phyloP scores from a whole-genome alignment of 1,140 invertebrate species.

The Pteromalus puparum region DNA sequence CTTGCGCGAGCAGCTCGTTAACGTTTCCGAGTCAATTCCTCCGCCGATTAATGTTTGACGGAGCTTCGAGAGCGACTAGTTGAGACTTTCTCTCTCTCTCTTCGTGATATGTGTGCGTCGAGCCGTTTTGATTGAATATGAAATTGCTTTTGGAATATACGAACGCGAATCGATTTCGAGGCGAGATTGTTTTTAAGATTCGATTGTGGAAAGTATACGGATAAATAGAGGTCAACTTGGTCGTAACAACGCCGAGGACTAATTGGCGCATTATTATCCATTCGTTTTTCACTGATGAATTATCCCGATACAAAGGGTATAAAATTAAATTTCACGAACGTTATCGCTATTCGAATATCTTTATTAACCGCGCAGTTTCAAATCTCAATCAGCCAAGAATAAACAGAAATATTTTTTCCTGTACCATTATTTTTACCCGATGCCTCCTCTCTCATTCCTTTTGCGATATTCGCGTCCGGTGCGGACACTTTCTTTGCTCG shows the following conservation, averaged over 20 bases:
- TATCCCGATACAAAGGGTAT: too few relatives aligned
- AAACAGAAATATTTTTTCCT: neutral
- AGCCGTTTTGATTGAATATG: conserved; percentile 64
- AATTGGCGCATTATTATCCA: too few relatives aligned
- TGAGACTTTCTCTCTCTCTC: neutral
- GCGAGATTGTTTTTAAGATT: too few relatives aligned
- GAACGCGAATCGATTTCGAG: too few relatives aligned
- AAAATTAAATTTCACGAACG: too few relatives aligned
- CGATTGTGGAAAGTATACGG: too few relatives aligned
- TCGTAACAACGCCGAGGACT: too few relatives aligned
- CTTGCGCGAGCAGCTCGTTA: conserved; percentile 30
- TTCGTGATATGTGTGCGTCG: too few relatives aligned
- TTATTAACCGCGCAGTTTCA: neutral
- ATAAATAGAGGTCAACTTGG: too few relatives aligned
- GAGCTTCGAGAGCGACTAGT: neutral
- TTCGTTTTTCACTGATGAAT: too few relatives aligned
- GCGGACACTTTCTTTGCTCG: neutral
- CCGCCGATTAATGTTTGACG: conserved; percentile 39
- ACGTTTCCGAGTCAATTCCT: conserved; percentile 49
- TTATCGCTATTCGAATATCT: neutral
- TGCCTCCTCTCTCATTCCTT: conserved; percentile 27
- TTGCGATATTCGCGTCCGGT: neutral
- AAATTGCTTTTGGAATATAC: conserved; percentile 27
- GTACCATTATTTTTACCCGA: conserved; percentile 11
- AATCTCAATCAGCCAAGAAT: neutral